phyloP scores from a whole-genome alignment of 2,888 invertebrate genomes.

The Pherbina coryleti region DNA sequence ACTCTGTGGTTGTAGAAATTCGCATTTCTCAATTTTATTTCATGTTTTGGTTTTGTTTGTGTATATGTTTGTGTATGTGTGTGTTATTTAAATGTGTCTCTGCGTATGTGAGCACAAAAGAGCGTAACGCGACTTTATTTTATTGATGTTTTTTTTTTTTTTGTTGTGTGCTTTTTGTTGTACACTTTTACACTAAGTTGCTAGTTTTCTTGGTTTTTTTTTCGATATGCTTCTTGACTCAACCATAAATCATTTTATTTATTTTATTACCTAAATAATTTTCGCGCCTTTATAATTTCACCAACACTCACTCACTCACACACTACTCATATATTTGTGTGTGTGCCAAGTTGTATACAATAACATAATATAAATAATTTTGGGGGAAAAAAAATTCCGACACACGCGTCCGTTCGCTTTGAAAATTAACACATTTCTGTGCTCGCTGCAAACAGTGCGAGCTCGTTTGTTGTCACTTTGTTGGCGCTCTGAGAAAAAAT shows the following conservation, averaged over 20 bases:
- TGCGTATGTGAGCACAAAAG: slow-evolving; percentile 9
- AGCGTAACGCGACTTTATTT: slow-evolving; percentile 2
- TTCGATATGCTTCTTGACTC: no score
- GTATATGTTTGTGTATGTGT: background rate
- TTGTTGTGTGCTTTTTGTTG: background rate
- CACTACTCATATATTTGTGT: background rate
- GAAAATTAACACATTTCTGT: slow-evolving; percentile 58
- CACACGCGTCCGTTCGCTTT: slow-evolving; percentile 57
- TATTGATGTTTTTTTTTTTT: background rate
- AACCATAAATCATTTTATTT: background rate
- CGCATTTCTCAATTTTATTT: background rate
- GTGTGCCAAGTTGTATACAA: background rate
- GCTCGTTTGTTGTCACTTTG: slow-evolving; percentile 45
- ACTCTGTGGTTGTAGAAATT: background rate
- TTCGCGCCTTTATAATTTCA: slow-evolving; percentile 7
- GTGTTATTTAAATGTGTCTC: background rate
- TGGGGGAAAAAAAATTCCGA: slow-evolving; percentile 45
- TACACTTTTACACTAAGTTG: background rate
- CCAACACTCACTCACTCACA: background rate
- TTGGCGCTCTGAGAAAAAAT: slow-evolving; percentile 42
- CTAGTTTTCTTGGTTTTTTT: background rate
- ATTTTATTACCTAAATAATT: background rate
- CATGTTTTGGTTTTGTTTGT: background rate
- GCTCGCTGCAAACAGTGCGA: slow-evolving; percentile 32
- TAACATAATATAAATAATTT: background rate